Evolutionary conservation across 2,113 vertebrate species (phyloP).

Genomic region (Chamaetylas fuelleborni): DNA sequence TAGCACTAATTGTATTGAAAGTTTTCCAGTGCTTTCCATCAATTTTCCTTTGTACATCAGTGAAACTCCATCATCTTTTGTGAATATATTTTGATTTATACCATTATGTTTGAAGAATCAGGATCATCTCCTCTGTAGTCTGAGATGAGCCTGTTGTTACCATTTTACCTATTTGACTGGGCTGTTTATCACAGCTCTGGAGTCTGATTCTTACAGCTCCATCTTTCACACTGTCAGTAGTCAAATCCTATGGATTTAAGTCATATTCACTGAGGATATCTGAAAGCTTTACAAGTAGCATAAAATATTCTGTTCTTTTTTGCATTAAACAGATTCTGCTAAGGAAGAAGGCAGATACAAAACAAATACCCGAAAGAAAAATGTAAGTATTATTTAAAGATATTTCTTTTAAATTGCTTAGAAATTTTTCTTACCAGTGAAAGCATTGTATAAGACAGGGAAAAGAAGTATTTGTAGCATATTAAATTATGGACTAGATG

Average conservation of each 20-base stretch:
- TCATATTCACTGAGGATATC: background rate
- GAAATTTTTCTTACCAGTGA: background rate
- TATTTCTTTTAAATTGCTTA: background rate
- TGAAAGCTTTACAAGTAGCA: background rate
- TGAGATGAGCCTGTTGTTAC: background rate
- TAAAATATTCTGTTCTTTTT: background rate
- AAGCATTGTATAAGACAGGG: background rate
- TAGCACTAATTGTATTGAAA: background rate
- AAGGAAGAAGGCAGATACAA: background rate
- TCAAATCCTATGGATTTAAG: background rate
- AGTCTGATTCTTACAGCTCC: background rate
- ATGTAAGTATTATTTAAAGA: constrained; percentile 53
- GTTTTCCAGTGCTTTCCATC: background rate
- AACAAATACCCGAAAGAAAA: background rate
- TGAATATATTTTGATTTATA: background rate
- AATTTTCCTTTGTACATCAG: background rate
- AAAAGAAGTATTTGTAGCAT: background rate
- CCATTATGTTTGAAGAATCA: background rate
- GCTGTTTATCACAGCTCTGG: background rate
- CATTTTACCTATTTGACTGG: background rate
- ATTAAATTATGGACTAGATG: background rate
- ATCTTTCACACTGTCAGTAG: background rate
- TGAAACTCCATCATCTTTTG: background rate
- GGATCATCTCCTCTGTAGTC: background rate
- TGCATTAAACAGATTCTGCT: constrained; percentile 22